phyloP scores from a whole-genome alignment of 1,140 invertebrate genomes.

The Samia ricini region DNA sequence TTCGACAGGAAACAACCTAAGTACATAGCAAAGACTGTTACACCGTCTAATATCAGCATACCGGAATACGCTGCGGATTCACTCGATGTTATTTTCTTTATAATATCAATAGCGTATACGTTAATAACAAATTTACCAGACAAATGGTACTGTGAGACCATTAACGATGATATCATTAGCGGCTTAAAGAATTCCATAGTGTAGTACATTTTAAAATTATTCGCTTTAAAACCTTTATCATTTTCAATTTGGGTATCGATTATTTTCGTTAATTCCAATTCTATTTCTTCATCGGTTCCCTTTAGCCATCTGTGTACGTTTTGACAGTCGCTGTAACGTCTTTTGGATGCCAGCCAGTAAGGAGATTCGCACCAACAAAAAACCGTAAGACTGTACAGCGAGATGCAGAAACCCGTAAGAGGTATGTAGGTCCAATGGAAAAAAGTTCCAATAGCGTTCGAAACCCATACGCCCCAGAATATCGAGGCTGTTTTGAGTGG shows the following conservation, averaged over 20 bases:
- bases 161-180: background rate
- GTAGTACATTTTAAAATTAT: conserved; percentile 7
- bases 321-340: conserved; percentile 25
- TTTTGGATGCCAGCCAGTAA: conserved; percentile 27
- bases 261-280: conserved; percentile 23
- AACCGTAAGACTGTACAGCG: conserved; percentile 8
- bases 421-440: conserved; percentile 20
- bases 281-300: conserved; percentile 11
- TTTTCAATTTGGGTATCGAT: conserved; percentile 6
- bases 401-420: conserved; percentile 12
- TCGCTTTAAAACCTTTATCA: background rate
- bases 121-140: conserved; percentile 33
- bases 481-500: conserved; percentile 22
- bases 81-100: conserved; percentile 32
- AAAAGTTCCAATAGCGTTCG: conserved; percentile 24
- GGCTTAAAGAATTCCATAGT: background rate
- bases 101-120: conserved; percentile 33
- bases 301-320: conserved; percentile 20
- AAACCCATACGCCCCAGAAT: conserved; percentile 25
- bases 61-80: conserved; percentile 20
- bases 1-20: conserved; percentile 28
- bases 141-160: conserved; percentile 18
- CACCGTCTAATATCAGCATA: conserved; percentile 38
- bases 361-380: conserved; percentile 16
- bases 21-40: conserved; percentile 30